phyloP scores from a whole-genome alignment of 2,113 vertebrate species.

The Atrichornis clamosus region DNA sequence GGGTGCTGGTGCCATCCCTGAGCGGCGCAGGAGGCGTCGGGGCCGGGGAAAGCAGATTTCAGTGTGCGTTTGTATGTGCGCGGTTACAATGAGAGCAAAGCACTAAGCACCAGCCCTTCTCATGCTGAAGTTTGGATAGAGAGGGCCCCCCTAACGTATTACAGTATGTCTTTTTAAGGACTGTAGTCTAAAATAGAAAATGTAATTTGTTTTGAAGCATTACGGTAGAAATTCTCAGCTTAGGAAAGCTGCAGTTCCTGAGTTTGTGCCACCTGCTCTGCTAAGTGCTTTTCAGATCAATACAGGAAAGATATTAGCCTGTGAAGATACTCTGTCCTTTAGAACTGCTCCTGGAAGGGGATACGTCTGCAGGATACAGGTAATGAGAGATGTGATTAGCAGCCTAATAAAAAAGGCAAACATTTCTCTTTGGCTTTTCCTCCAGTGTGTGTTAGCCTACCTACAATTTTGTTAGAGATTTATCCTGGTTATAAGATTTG shows the following conservation, averaged over 20 bases:
- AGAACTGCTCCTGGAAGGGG: neutral
- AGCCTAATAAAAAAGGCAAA: neutral
- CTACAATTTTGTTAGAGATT: neutral
- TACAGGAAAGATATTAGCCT: neutral
- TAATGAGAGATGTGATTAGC: neutral
- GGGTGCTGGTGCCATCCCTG: constrained; percentile 33
- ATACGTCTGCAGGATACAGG: neutral
- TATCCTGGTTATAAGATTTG: neutral
- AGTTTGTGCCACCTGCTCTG: neutral
- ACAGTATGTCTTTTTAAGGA: neutral
- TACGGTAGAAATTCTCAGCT: neutral
- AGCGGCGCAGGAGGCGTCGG: neutral
- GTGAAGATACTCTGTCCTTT: neutral
- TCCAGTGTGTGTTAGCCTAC: neutral
- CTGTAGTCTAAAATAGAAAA: neutral
- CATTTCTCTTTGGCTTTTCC: neutral
- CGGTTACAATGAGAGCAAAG: neutral
- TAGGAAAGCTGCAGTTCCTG: neutral
- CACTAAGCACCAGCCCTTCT: neutral
- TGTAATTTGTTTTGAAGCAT: neutral
- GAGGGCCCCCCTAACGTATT: neutral
- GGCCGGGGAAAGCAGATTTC: neutral
- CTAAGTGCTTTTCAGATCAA: constrained; percentile 40
- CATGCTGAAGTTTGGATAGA: neutral
- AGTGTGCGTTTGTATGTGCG: rapidly evolving